phyloP scores from a whole-genome alignment of 2,797 vertebrate species.

The Tarsius wallacei region DNA sequence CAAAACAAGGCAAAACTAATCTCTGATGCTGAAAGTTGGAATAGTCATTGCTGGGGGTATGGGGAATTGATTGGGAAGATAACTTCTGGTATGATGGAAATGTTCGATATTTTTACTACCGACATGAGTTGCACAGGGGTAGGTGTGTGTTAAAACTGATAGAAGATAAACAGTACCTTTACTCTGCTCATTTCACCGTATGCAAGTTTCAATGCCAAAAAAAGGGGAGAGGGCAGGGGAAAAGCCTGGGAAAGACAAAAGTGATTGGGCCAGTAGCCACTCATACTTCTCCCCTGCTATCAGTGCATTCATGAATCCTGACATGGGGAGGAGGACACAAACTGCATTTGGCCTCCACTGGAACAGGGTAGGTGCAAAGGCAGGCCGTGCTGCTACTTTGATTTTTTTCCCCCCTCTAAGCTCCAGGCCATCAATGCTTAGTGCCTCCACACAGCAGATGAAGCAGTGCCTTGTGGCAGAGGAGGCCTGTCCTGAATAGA shows the following conservation, averaged over 20 bases:
- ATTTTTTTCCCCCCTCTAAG: neutral
- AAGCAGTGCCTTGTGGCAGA: neutral
- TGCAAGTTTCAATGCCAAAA: neutral
- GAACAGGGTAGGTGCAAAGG: neutral
- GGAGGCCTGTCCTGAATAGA: neutral
- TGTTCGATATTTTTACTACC: neutral
- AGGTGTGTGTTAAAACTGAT: neutral
- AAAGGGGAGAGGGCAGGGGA: neutral
- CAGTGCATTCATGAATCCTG: neutral
- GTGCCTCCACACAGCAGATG: neutral
- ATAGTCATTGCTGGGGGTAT: neutral
- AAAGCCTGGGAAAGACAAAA: neutral
- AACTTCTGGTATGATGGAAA: conserved; percentile 22
- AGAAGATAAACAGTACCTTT: neutral
- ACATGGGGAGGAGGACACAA: neutral
- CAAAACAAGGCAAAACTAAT: neutral
- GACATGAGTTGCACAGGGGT: neutral
- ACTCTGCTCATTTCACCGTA: neutral
- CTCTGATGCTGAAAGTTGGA: neutral
- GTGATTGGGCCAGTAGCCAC: neutral
- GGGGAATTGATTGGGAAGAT: neutral
- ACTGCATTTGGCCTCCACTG: neutral
- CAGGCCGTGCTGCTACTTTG: neutral
- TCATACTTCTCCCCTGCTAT: neutral
- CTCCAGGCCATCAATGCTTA: neutral